These are phyloP conservation scores for Ganaspis brasiliensis DNA, from an alignment of 2,888 invertebrate genomes.

Conservation along the genomic window DNA sequence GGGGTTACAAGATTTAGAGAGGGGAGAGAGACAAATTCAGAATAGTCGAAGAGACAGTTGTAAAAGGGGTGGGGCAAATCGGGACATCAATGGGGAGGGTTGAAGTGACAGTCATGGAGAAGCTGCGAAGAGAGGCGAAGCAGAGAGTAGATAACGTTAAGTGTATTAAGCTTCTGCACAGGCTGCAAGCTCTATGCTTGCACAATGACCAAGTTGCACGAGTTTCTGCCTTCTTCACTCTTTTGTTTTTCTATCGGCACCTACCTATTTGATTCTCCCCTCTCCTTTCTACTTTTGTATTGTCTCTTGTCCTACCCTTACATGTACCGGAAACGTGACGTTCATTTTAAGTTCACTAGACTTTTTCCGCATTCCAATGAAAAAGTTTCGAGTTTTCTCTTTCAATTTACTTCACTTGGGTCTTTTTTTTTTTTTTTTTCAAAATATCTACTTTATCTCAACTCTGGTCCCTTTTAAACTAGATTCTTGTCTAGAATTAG, in stretches of 20 bases:
- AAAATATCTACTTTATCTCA: slow-evolving; percentile 9
- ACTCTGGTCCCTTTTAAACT: not conserved
- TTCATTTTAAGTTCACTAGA: slow-evolving; percentile 26
- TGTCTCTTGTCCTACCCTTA: slow-evolving; percentile 28
- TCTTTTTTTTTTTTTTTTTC: slow-evolving; percentile 9
- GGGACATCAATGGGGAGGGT: slow-evolving; percentile 55
- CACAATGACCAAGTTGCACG: slow-evolving; percentile 61
- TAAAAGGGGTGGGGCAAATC: slow-evolving; percentile 40
- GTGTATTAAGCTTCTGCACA: slow-evolving; percentile 67
- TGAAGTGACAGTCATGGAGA: slow-evolving; percentile 65
- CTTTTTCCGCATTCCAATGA: not conserved
- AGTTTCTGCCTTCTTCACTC: slow-evolving; percentile 26
- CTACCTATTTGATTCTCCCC: slow-evolving; percentile 31
- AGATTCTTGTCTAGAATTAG: not conserved
- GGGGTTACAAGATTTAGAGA: too few species aligned
- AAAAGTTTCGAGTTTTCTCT: slow-evolving; percentile 8
- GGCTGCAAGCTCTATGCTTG: slow-evolving; percentile 56
- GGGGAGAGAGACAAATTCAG: not conserved
- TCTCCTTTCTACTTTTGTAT: slow-evolving; percentile 13
- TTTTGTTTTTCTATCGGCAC: slow-evolving; percentile 32
- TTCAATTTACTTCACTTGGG: slow-evolving; percentile 5
- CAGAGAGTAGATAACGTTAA: slow-evolving; percentile 66
- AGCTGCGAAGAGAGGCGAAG: slow-evolving; percentile 52
- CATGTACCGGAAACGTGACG: slow-evolving; percentile 23
- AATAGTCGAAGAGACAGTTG: slow-evolving; percentile 39